Conservation (phyloP, 2,113 vertebrate genomes). For the Amphilophus citrinellus region DNA sequence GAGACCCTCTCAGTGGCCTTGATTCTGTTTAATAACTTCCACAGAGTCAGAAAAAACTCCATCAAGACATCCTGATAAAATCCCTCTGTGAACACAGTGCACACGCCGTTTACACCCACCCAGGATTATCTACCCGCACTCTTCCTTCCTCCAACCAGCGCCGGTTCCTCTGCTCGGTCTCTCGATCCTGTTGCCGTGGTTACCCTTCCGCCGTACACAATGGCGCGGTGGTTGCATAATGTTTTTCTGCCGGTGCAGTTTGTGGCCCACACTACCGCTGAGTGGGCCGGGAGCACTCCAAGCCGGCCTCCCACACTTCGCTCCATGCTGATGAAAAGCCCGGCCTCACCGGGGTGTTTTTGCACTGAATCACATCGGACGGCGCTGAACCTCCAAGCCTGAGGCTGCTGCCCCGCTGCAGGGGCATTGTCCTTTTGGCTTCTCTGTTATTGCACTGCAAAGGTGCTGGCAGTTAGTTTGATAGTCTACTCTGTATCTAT, state of each 20-base stretch:
- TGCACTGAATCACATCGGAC: slow-evolving; percentile 38
- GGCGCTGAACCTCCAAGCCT: neutral
- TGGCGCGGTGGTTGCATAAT: slow-evolving; percentile 78
- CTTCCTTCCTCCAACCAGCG: slow-evolving; percentile 58
- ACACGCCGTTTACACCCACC: slow-evolving; percentile 14
- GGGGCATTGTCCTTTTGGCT: neutral
- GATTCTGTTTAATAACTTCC: neutral
- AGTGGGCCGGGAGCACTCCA: slow-evolving; percentile 73
- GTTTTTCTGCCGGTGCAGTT: slow-evolving; percentile 66
- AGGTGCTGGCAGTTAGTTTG: neutral
- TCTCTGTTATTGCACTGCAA: neutral
- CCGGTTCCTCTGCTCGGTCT: slow-evolving; percentile 50
- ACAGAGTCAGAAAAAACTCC: neutral
- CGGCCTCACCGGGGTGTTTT: slow-evolving; percentile 54
- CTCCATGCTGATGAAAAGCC: slow-evolving; percentile 76
- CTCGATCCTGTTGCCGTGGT: slow-evolving; percentile 78
- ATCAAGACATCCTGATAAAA: slow-evolving; percentile 15
- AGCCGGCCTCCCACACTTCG: slow-evolving; percentile 73
- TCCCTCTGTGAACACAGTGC: slow-evolving; percentile 7
- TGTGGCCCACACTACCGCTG: slow-evolving; percentile 74
- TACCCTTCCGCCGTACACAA: slow-evolving; percentile 77
- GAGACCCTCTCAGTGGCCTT: neutral
- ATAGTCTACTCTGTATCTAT: neutral
- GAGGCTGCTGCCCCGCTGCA: neutral
- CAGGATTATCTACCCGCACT: slow-evolving; percentile 53